phyloP scores from a whole-genome alignment of 1,140 invertebrate genomes.

The Lamellibrachia luymesi region DNA sequence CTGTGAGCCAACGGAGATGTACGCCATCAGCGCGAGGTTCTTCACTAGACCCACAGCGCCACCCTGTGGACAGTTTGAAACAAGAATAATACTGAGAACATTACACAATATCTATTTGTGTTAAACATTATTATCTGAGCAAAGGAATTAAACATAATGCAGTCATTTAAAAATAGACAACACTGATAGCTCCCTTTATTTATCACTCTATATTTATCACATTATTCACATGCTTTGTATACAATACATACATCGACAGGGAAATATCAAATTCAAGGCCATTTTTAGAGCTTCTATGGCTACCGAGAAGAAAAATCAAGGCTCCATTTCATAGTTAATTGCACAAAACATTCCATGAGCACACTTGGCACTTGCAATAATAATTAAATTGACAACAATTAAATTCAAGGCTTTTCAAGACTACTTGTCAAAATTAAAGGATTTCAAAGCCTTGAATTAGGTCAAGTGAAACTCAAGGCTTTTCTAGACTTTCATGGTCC shows the following conservation, averaged over 20 bases:
- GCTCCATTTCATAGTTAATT: too few species aligned
- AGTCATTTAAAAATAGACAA: background rate
- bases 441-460: background rate
- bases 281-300: too few species aligned
- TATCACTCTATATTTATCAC: background rate
- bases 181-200: background rate
- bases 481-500: background rate
- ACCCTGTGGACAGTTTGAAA: constrained; percentile 48
- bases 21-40: constrained; percentile 97
- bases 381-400: background rate
- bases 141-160: background rate
- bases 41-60: constrained; percentile 83
- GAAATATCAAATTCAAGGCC: too few species aligned
- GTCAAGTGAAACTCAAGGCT: background rate
- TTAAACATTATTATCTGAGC: background rate
- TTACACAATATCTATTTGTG: background rate
- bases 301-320: too few species aligned
- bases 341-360: too few species aligned
- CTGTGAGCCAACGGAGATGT: constrained; percentile 97
- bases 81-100: background rate
- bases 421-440: too few species aligned
- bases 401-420: too few species aligned
- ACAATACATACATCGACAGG: background rate
- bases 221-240: background rate
- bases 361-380: too few species aligned